These are phyloP conservation scores for Thelaira solivaga DNA, from an alignment of 2,888 invertebrate species.

Conservation along the genomic window DNA sequence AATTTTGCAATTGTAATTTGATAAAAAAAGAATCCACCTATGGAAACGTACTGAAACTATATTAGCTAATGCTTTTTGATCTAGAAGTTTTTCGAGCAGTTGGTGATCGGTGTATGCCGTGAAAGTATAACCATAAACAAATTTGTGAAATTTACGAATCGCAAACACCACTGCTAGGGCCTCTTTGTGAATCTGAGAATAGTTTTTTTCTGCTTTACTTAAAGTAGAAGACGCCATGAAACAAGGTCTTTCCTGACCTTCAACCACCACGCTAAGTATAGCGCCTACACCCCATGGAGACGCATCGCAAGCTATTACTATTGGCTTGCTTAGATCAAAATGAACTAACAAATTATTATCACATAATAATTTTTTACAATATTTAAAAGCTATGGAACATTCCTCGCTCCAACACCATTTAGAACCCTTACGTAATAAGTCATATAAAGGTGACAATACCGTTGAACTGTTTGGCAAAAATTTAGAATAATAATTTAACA, in stretches of 20 bases:
- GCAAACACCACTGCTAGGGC: constrained; percentile 19
- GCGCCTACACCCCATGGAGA: not conserved
- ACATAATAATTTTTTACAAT: not conserved
- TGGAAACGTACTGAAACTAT: constrained; percentile 45
- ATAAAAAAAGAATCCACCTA: constrained; percentile 49
- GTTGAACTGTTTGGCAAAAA: constrained; percentile 12
- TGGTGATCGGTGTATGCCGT: constrained; percentile 42
- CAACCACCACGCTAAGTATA: not conserved
- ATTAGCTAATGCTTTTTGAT: constrained; percentile 45
- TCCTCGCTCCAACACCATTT: not conserved
- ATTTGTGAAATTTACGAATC: constrained; percentile 5
- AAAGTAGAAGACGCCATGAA: constrained; percentile 14
- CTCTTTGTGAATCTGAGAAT: constrained; percentile 8
- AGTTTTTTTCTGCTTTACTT: constrained; percentile 3
- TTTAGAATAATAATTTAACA: constrained; percentile 20
- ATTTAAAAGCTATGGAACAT: not conserved
- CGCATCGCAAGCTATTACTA: not conserved
- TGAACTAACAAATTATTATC: not conserved
- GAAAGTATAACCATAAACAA: constrained; percentile 35
- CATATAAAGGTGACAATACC: constrained; percentile 12
- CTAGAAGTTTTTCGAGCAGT: constrained; percentile 40
- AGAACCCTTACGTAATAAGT: constrained; percentile 21
- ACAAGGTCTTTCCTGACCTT: constrained; percentile 17
- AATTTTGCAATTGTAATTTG: constrained; percentile 48
- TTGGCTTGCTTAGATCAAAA: not conserved